Base-by-base conservation (phyloP, 2,888 invertebrate species). In the Cepaea hortensis region DNA sequence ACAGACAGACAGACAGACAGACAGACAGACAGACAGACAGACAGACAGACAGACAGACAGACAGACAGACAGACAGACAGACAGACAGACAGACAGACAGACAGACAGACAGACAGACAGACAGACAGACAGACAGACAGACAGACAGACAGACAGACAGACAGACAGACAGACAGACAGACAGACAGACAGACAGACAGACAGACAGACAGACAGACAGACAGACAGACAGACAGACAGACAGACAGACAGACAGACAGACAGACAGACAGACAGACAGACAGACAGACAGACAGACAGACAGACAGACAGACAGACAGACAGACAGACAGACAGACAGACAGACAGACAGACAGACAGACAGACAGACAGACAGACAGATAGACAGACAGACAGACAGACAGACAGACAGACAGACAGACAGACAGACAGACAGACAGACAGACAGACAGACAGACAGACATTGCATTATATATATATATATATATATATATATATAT, bases 271-370 rank as follows among this genome's bases (percentile, higher is more conserved):
- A 81, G 62, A 81, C 75, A 81, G 81, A 81, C 23, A 62, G 62
- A 81, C 61, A 81, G 62, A 61, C 55, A 81, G 81, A 81, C 55
- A 61, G 35, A 81, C 61, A 81, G 62, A 61, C 23, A 81, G 81
- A 81, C 61, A 81, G 23, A 23, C 23, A 81, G 81, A 81, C 23
- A 61, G 62, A 81, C 23, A 81, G 81, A 81, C 61, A 61, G n/a
- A 61, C 75, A 61, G 62, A 61, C 23, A 61, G 23, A 81, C 61
- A 81, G 81, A 81, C 61, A 81, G 62, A 81, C 61, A 81, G 81
- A 81, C 61, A 81, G 62, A 81, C 81, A 81, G 81, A 61, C 81
- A 81, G 81, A 81, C 81, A 81, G 81, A 81, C 81, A 81, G 81
- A 81, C 81, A 81, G 81, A 61, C 81, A 81, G 62, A 81, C 81